Percentiles rank a stretch among this genome's conserved stretches.
phyloP scores from a whole-genome alignment of 2,888 invertebrate genomes.

The Apodemia zela region DNA sequence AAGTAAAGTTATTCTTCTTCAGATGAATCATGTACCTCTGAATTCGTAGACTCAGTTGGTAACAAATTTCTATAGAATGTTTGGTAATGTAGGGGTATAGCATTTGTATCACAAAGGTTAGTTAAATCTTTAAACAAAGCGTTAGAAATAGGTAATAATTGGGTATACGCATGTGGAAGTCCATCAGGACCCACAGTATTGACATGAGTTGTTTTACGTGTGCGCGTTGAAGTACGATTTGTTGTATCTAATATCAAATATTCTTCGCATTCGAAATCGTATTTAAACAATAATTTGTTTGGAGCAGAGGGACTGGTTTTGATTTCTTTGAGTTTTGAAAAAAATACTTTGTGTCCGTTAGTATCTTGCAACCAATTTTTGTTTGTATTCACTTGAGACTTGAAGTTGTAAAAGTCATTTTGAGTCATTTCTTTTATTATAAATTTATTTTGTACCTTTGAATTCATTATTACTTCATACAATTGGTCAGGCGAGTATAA shows the following conservation, averaged over 20 bases:
- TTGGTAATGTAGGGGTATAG: not conserved
- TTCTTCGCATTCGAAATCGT: not conserved
- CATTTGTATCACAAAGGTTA: not conserved
- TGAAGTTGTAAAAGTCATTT: not conserved
- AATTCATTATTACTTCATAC: not conserved
- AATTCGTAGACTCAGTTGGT: not conserved
- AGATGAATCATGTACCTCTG: not conserved
- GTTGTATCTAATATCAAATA: constrained; percentile 1
- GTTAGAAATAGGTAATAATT: not conserved
- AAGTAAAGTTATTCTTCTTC: constrained; percentile 4
- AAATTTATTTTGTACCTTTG: not conserved
- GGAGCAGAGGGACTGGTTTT: constrained; percentile 5
- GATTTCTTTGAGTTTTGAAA: not conserved
- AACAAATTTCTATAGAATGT: not conserved
- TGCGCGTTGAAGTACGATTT: not conserved
- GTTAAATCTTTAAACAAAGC: not conserved
- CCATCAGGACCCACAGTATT: not conserved
- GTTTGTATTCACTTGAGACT: not conserved
- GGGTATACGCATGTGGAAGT: not conserved
- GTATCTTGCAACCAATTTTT: not conserved
- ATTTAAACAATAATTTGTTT: constrained; percentile 1
- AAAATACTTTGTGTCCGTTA: constrained; percentile 2
- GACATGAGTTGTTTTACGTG: not conserved
- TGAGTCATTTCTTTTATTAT: not conserved
- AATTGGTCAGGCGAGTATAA: not conserved